Base-by-base conservation (phyloP, 92 coral and sea anemone genomes). In the Palythoa caribaeorum region DNA sequence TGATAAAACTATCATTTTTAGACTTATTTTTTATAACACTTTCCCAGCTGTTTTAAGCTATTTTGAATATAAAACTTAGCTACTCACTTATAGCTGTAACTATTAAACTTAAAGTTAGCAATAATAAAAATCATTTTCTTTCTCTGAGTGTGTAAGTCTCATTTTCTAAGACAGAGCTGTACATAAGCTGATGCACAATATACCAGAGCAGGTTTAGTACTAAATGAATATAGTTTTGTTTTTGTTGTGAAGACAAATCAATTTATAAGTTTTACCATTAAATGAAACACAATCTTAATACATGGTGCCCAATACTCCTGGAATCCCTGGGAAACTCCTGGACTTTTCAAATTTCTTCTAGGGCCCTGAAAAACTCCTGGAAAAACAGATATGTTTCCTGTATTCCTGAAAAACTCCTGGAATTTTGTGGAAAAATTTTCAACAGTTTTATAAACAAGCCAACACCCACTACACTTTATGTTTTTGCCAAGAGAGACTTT, bases 231-330 rank as follows among this genome's bases (percentile, higher is more conserved):
- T n/a, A 62, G 70, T 62, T 62, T 62, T 62, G 70, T 62, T 62
- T 62, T 62, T 62, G 70, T 62, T 62, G 70, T 62, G 37, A 62
- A 62, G 70, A 57, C 70, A 62, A 62, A 62, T 62, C 70, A 5
- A 62, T n/a, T 62, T 62, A 62, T 62, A 17, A 62, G 70, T 62
- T 62, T 36, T n/a, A 62, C 19, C 70, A 15, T 62, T 62, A 62
- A 62, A 62, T 62, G 28, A 62, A 62, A 62, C 70, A 62, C 70
- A 62, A 17, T 62, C 70, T 62, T 62, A 62, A 62, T 62, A 17
- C 70, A 62, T 62, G 70, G 28, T 62, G 70, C 70, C 70, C 70
- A 62, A 62, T n/a, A 62, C 70, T 62, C 70, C 70, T 62, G 70
- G 35, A 62, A 62, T 17, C 17, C 70, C 70, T 62, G 70, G 70